Conservation (phyloP, 2,797 vertebrate genomes). For the Poeciliopsis turneri region DNA sequence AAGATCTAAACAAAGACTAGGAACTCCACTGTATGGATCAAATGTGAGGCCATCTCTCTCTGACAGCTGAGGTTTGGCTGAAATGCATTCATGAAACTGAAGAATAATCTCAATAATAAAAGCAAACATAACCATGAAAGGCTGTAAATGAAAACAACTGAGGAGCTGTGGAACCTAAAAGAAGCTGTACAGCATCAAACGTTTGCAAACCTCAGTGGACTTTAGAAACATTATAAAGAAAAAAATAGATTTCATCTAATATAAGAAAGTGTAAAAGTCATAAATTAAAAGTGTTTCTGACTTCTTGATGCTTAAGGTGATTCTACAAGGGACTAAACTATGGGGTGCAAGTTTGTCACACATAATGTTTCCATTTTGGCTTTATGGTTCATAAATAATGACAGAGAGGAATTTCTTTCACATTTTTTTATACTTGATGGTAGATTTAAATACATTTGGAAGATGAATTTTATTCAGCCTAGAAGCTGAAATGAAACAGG, state of each 20-base stretch:
- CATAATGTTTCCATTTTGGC: not conserved
- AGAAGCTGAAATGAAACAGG: not conserved
- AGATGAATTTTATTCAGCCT: not conserved
- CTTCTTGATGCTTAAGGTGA: not conserved
- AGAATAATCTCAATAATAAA: not conserved
- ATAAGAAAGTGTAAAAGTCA: not conserved
- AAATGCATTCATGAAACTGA: not conserved
- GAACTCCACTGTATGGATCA: not conserved
- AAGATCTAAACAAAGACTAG: not conserved
- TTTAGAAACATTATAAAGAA: not conserved
- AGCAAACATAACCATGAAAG: not conserved
- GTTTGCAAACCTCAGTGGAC: not conserved
- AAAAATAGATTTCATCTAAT: not conserved
- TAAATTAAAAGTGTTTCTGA: not conserved
- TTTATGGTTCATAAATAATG: not conserved
- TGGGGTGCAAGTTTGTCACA: not conserved
- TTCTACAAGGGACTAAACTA: not conserved
- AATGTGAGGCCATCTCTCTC: not conserved
- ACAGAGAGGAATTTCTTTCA: not conserved
- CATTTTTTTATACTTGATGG: not conserved
- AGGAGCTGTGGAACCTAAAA: not conserved
- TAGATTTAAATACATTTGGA: not conserved
- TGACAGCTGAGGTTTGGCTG: not conserved
- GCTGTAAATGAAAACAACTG: not conserved
- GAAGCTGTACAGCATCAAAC: not conserved